Percentiles rank a stretch among this genome's conserved stretches.
These are phyloP conservation scores for Xestia c-nigrum DNA, from an alignment of 2,888 invertebrate genomes.

Conservation along the genomic window DNA sequence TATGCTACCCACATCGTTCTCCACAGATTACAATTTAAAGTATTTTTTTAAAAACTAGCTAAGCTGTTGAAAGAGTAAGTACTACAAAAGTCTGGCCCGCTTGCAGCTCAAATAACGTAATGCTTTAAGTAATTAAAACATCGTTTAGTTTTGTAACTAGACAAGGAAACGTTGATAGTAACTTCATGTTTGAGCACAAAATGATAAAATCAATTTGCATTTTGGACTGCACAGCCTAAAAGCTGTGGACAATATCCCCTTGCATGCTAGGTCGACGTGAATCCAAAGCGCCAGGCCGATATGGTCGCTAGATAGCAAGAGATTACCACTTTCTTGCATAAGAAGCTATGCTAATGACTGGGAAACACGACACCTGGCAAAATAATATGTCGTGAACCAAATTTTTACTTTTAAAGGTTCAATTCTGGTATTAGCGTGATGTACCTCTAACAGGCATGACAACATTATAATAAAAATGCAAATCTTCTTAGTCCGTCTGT, in stretches of 20 bases:
- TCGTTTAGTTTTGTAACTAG: not conserved
- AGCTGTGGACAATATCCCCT: not conserved
- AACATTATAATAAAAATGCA: too few relatives aligned
- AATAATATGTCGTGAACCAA: not conserved
- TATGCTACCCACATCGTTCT: too few relatives aligned
- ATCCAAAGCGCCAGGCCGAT: constrained; percentile 24
- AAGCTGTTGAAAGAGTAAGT: not conserved
- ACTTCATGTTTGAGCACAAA: not conserved
- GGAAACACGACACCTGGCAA: constrained; percentile 13
- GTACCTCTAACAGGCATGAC: not conserved
- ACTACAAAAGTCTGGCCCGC: not conserved
- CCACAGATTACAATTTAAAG: too few relatives aligned
- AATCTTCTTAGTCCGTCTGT: too few relatives aligned
- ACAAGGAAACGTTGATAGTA: not conserved
- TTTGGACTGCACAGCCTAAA: not conserved
- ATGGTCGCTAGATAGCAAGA: constrained; percentile 23
- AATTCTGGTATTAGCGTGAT: not conserved
- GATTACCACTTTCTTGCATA: constrained; percentile 15
- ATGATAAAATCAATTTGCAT: not conserved
- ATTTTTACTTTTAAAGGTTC: not conserved
- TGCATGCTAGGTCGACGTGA: constrained; percentile 35
- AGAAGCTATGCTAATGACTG: constrained; percentile 4
- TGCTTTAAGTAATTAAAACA: not conserved
- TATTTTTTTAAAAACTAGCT: too few relatives aligned
- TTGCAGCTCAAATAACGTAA: not conserved